Conservation (phyloP, 2,113 vertebrate species). For the Podarcis cretensis region DNA sequence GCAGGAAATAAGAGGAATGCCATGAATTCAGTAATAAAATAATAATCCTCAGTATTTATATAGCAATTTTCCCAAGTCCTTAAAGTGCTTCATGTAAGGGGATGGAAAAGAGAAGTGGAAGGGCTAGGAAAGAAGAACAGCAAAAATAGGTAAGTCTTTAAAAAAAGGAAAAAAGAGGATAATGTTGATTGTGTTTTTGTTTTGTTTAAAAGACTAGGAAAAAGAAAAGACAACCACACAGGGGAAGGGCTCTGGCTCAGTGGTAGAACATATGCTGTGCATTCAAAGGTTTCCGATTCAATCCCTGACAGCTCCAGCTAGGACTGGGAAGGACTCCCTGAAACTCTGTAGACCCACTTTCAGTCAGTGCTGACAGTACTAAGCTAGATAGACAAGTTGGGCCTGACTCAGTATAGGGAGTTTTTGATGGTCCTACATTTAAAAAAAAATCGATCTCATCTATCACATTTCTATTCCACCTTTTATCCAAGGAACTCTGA, state of each 20-base stretch:
- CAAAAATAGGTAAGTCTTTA: not conserved
- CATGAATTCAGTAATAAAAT: not conserved
- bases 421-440: too few species aligned
- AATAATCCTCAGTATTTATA: not conserved
- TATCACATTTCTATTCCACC: not conserved
- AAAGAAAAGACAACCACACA: not conserved
- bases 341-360: not conserved
- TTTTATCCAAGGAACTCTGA: not conserved
- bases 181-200: not conserved
- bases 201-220: not conserved
- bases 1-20: slow-evolving; percentile 48
- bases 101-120: slow-evolving; percentile 48
- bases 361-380: too few species aligned
- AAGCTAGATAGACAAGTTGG: not conserved
- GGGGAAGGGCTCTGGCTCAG: too few species aligned
- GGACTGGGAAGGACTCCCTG: not conserved
- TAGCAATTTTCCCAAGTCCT: not conserved
- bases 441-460: not conserved
- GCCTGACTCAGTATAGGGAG: too few species aligned
- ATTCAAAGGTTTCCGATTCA: not conserved
- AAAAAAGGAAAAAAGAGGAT: not conserved
- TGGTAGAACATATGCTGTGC: not conserved
- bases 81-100: not conserved
- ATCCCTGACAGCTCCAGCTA: too few species aligned
- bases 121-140: not conserved